Base-by-base conservation (phyloP, 2,888 invertebrate genomes). In the Parapristionchus giblindavisi region DNA sequence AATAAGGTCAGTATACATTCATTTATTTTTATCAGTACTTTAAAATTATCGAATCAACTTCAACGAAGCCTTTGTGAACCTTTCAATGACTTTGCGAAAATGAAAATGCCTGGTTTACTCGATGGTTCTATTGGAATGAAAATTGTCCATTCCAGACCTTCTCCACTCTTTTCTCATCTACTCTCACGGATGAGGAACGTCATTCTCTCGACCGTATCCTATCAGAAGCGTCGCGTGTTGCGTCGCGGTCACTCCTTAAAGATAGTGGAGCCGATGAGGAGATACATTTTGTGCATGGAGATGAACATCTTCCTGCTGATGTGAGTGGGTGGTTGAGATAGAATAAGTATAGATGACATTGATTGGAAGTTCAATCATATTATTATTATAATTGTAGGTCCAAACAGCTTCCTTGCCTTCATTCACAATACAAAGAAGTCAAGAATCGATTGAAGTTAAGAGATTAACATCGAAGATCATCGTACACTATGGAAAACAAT, bases 251-350 rank as follows among this genome's bases (percentile, higher is more conserved):
- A 36, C 51, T 34, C 24, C 29, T 68, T 51, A 68, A 34, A 21
- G 68, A 52, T 8, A 52, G 52, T 27, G 68, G 34, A 36, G 68
- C n/a, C 24, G 29, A 34, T 27, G n/a, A 14, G 51, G 52, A 68
- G 11, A 1, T 68, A 4, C 68, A 68, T 52, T 14, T 68, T 3
- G n/a, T 38, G 24, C 68, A 68, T 24, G 52, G 52, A 52, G 68
- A 51, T 24, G 68, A 68, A 8, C 68, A 68, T 68, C 68, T 68
- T 4, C 68, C 68, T 2, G 68, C 68, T 68, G 68, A 68, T 68
- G 68, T 68, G 24, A 68, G 68, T 68, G 51, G 34, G 43, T 27
- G 17, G n/a, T n/a, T n/a, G n/a, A n/a, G n/a, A n/a, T n/a, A n/a
- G n/a, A n/a, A n/a, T n/a, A n/a, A n/a, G n/a, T n/a, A n/a, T n/a